Evolutionary conservation across 1,140 invertebrate species (phyloP), one percentile per base, ranked within the genome.

Genomic region (Pollicipes pollicipes): DNA sequence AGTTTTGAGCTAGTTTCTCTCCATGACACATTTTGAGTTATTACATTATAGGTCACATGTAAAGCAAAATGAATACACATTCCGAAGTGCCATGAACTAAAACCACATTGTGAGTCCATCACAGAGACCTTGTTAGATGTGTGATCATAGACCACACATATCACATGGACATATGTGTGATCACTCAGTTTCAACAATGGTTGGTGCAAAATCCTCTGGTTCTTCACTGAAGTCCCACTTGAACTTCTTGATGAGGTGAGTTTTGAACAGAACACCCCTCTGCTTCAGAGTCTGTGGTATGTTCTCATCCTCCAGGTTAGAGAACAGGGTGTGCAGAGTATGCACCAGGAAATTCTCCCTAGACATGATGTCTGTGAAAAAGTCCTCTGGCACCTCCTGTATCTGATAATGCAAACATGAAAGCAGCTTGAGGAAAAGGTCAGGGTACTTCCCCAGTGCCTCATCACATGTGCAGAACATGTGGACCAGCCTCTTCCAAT

Each of bases 281-380:
- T 83, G 85, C 75, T 87, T 85, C 2, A 97, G 79, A 68, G 85
- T 80, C 3, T 84, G 84, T 73, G 88, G 85, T 30, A 89, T 82
- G 72, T 71, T 35, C 75, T 78, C 70, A 70, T 77, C 74, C 77
- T 84, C 78, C 1, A 92, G 83, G 75, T 89, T 93, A 21, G 86
- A 82, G 76, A 95, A 90, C 32, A 98, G 84, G 70, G 86, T 85
- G 45, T 88, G 84, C 13, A 98, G 80, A 78, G 89, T 91, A 66
- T 85, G 83, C 76, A 91, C 93, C 2, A 98, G 84, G 76, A 97
- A 89, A 82, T 98, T 98, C 76, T 92, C 88, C 71, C 87, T 88
- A 69, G 90, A 87, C 0, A 97, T 90, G 78, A 96, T 95, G 78
- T 97, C 94, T 17, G 90, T 87, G 71, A 97, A 86, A 75, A 98